Evolutionary conservation across 1,140 invertebrate species (phyloP).

Genomic region (Leptoteleia sp.): DNA sequence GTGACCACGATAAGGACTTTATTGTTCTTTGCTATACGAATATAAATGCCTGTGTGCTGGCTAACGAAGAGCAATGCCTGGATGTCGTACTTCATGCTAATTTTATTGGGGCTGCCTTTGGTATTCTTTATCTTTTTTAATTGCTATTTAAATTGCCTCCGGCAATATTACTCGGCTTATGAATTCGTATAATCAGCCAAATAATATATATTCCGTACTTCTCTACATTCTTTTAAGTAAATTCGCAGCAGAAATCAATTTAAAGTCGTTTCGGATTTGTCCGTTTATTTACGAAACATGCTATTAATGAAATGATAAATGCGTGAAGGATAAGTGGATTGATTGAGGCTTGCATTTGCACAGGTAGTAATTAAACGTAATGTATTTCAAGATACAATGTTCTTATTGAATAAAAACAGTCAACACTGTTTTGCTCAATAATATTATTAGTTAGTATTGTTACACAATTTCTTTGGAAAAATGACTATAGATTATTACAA

Average conservation of each 20-base stretch:
- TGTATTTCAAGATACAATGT: slow-evolving; percentile 24
- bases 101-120: slow-evolving; percentile 75
- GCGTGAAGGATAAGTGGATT: slow-evolving; percentile 32
- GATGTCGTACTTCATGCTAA: slow-evolving; percentile 75
- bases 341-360: slow-evolving; percentile 28
- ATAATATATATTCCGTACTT: slow-evolving; percentile 55
- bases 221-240: slow-evolving; percentile 61
- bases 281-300: slow-evolving; percentile 35
- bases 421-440: no score
- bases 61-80: slow-evolving; percentile 68
- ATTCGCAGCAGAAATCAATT: slow-evolving; percentile 64
- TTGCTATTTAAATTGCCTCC: slow-evolving; percentile 73
- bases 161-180: slow-evolving; percentile 63
- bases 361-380: slow-evolving; percentile 21
- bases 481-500: no score
- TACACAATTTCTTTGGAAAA: no score
- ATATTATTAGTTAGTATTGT: no score
- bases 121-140: slow-evolving; percentile 75
- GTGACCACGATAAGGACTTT: slow-evolving; percentile 78
- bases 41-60: slow-evolving; percentile 64
- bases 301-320: slow-evolving; percentile 47
- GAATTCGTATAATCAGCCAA: slow-evolving; percentile 69
- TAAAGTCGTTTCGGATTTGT: slow-evolving; percentile 42
- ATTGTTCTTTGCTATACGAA: slow-evolving; percentile 71
- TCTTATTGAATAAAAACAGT: slow-evolving; percentile 11